A percentile compares a stretch with the other conserved stretches of the same genome.
These are phyloP conservation scores for Solenopsis invicta DNA, from an alignment of 1,140 invertebrate genomes.

Conservation along the genomic window DNA sequence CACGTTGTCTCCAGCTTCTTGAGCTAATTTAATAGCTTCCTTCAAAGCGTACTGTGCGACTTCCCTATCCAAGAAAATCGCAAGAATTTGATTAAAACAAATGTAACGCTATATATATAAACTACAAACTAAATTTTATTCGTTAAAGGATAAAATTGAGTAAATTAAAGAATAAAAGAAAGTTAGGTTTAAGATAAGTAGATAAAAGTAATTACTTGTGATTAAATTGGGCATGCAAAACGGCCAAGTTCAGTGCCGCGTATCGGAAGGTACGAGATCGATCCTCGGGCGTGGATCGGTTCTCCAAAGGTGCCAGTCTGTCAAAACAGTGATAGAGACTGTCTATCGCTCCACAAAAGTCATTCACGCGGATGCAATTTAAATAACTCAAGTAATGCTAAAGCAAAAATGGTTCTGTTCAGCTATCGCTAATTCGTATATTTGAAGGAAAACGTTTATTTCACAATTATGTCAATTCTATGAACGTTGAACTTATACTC, in stretches of 20 bases:
- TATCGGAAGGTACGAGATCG: slow-evolving; percentile 93
- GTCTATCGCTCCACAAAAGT: slow-evolving; percentile 94
- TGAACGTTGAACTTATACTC: slow-evolving; percentile 78
- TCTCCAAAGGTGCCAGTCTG: slow-evolving; percentile 88
- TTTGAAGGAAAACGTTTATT: slow-evolving; percentile 14
- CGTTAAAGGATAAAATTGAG: background rate
- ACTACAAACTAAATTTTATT: background rate
- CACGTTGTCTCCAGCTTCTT: slow-evolving; percentile 94
- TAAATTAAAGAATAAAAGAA: background rate
- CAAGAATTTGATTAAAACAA: background rate
- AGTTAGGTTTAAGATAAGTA: slow-evolving; percentile 4
- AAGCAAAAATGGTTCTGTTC: slow-evolving; percentile 78
- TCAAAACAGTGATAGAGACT: slow-evolving; percentile 96
- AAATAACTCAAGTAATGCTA: slow-evolving; percentile 97
- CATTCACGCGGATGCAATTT: slow-evolving; percentile 94
- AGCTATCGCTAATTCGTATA: slow-evolving; percentile 26
- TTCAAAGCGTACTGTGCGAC: slow-evolving; percentile 93
- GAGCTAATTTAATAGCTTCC: slow-evolving; percentile 95
- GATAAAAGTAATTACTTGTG: slow-evolving; percentile 90
- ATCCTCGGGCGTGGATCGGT: slow-evolving; percentile 88
- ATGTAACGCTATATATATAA: slow-evolving; percentile 10
- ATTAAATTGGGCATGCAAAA: slow-evolving; percentile 94
- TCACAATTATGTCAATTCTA: background rate
- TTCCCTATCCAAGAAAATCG: slow-evolving; percentile 87
- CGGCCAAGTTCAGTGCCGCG: slow-evolving; percentile 95